Percentiles rank a stretch among this genome's conserved stretches.
Conservation (phyloP, 2,888 invertebrate species). For the Lasioglossum malachurum region DNA sequence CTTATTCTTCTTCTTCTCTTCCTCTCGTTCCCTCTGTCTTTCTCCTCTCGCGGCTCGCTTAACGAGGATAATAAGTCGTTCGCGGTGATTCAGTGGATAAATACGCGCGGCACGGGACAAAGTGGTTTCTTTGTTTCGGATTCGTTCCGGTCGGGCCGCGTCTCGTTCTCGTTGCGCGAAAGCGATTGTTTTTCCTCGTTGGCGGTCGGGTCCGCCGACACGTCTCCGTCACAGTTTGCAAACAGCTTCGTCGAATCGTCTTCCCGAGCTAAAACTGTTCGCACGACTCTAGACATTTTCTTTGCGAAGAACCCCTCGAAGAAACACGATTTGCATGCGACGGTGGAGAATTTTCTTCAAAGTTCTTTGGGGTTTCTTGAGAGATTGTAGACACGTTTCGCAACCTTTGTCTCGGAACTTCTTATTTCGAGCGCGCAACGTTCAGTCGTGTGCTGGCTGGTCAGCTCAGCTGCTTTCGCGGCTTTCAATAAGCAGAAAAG, state of each 20-base stretch:
- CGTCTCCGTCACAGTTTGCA: background rate
- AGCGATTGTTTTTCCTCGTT: constrained; percentile 18
- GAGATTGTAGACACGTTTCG: background rate
- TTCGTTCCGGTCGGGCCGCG: constrained; percentile 14
- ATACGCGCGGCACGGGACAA: constrained; percentile 31
- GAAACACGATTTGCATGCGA: background rate
- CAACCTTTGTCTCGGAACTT: background rate
- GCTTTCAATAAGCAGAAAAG: background rate
- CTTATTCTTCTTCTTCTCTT: background rate
- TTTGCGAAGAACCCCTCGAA: background rate
- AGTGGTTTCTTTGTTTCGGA: constrained; percentile 41
- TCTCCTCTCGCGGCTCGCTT: background rate
- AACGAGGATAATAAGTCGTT: constrained; percentile 41
- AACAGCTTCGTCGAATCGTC: background rate
- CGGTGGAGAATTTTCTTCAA: background rate
- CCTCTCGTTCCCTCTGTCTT: background rate
- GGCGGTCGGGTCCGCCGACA: background rate
- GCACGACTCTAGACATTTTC: background rate
- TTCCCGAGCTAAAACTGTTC: background rate
- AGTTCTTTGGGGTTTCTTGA: background rate
- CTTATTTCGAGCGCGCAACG: background rate
- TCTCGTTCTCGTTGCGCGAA: constrained; percentile 9
- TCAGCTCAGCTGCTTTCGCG: background rate
- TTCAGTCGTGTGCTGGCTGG: background rate
- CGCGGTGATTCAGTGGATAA: constrained; percentile 36